Evolutionary conservation across 2,113 vertebrate genomes (phyloP).

Genomic region (Coptodon bakossiorum): DNA sequence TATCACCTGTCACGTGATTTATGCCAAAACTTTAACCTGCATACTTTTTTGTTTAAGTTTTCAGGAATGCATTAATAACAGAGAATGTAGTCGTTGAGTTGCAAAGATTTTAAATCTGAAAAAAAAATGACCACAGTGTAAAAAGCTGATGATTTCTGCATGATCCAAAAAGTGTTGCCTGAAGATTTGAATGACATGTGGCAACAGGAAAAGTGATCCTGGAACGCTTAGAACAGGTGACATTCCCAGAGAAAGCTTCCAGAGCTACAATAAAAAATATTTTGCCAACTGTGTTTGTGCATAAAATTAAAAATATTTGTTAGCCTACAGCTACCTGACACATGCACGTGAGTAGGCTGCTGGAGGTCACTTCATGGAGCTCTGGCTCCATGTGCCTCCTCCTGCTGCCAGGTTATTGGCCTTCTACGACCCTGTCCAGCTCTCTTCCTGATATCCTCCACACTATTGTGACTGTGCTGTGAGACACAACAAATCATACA

Average conservation of each 20-base stretch:
- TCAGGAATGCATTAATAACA: neutral
- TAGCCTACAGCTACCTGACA: fast-evolving
- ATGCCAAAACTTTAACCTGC: neutral
- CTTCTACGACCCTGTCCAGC: neutral
- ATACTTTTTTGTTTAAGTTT: neutral
- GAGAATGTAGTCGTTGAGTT: too few species aligned
- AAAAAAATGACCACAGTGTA: neutral
- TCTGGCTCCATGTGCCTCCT: neutral
- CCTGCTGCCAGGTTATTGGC: neutral
- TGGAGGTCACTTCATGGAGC: neutral
- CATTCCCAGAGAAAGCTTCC: neutral
- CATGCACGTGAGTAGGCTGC: neutral
- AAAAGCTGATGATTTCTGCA: neutral
- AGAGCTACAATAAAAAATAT: neutral
- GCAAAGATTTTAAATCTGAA: too few species aligned
- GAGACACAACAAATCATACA: neutral
- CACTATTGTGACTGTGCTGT: neutral
- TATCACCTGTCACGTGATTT: neutral
- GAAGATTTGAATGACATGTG: neutral
- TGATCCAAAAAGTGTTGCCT: neutral
- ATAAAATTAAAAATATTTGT: neutral
- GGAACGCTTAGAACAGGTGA: neutral
- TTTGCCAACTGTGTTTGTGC: neutral
- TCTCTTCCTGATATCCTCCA: neutral
- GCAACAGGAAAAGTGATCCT: fast-evolving